phyloP scores from a whole-genome alignment of 2,888 invertebrate species.

The Hydrotaea diabolus region DNA sequence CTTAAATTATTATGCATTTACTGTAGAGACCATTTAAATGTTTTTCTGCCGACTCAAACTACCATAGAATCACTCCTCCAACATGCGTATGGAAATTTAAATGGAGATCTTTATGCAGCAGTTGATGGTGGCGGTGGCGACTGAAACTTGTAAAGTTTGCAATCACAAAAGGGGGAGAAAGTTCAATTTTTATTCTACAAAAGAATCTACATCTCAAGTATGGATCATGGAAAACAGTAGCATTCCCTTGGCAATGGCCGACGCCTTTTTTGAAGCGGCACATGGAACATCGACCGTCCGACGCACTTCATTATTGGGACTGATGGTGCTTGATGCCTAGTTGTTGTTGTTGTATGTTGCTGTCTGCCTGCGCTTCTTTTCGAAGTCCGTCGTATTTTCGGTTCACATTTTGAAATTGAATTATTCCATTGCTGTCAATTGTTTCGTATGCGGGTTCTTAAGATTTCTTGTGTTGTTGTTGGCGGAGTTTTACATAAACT shows the following conservation, averaged over 20 bases:
- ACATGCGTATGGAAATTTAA: background rate
- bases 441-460: constrained; percentile 62
- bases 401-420: constrained; percentile 21
- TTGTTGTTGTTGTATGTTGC: background rate
- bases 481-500: background rate
- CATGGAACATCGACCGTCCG: background rate
- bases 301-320: constrained; percentile 30
- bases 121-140: constrained; percentile 5
- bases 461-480: constrained; percentile 27
- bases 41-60: background rate
- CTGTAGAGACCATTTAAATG: constrained; percentile 19
- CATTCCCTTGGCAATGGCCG: background rate
- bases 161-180: constrained; percentile 45
- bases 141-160: constrained; percentile 36
- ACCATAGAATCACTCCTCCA: background rate
- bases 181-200: constrained; percentile 14
- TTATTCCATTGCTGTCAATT: constrained; percentile 50
- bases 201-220: constrained; percentile 26
- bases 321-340: background rate
- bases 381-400: background rate
- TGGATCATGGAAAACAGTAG: constrained; percentile 41
- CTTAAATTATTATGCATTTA: constrained; percentile 36
- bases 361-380: background rate
- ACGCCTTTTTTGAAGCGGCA: constrained; percentile 22
- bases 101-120: background rate